Evolutionary conservation across 2,888 invertebrate genomes (phyloP).

Genomic region (Toxonevra muliebris): DNA sequence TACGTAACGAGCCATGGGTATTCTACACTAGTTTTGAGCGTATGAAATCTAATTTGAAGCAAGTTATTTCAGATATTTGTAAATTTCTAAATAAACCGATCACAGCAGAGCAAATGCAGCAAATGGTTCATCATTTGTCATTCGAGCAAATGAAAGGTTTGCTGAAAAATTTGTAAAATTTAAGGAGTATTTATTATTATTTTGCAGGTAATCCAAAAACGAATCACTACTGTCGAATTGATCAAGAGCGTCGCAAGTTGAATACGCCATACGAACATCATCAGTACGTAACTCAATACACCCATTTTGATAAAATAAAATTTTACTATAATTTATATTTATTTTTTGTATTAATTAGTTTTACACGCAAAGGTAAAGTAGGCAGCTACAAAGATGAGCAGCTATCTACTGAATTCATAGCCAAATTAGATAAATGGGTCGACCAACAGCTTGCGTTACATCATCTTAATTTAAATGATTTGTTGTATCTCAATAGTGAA

Average conservation of each 20-base stretch:
- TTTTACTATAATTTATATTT: background rate
- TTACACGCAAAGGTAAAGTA: slow-evolving; percentile 40
- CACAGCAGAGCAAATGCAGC: slow-evolving; percentile 35
- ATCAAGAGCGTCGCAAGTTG: slow-evolving; percentile 10
- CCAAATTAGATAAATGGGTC: slow-evolving; percentile 37
- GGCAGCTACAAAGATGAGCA: slow-evolving; percentile 38
- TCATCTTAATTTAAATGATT: slow-evolving; percentile 34
- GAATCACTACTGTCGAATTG: slow-evolving; percentile 48
- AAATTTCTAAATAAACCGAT: slow-evolving; percentile 41
- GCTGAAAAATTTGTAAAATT: background rate
- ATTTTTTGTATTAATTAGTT: slow-evolving; percentile 24
- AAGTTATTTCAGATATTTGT: slow-evolving; percentile 39
- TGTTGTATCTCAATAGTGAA: slow-evolving; percentile 31
- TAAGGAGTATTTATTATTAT: background rate
- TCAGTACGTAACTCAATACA: slow-evolving; percentile 28
- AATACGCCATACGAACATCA: slow-evolving; percentile 26
- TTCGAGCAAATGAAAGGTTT: slow-evolving; percentile 48
- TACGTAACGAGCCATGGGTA: slow-evolving; percentile 43
- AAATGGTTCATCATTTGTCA: slow-evolving; percentile 43
- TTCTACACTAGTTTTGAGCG: slow-evolving; percentile 44
- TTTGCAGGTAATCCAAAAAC: slow-evolving; percentile 50
- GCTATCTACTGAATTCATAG: slow-evolving; percentile 32
- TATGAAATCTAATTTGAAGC: slow-evolving; percentile 43
- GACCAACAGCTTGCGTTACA: slow-evolving; percentile 23
- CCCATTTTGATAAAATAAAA: background rate